A percentile compares a stretch with the other conserved stretches of the same genome.
Conservation (phyloP, 2,888 invertebrate species). For the Lycia hirtaria region DNA sequence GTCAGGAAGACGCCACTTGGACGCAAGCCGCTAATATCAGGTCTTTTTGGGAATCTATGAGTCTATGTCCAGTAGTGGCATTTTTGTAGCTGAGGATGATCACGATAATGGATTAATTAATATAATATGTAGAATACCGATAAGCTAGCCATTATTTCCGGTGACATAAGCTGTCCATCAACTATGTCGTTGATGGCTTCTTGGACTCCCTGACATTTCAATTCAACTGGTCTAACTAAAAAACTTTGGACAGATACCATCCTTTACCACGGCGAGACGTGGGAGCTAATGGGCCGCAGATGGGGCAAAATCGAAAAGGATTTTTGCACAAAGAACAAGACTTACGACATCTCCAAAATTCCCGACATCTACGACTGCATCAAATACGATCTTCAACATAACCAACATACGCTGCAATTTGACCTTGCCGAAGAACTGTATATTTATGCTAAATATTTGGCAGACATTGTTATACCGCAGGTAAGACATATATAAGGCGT, state of each 20-base stretch:
- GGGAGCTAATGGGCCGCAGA: slow-evolving; percentile 98
- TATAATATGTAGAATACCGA: too few species aligned
- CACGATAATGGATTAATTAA: too few species aligned
- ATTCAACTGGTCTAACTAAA: not conserved
- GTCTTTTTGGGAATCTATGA: too few species aligned
- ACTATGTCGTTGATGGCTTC: too few species aligned
- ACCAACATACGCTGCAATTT: slow-evolving; percentile 97
- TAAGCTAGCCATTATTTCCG: too few species aligned
- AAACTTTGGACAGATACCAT: slow-evolving; percentile 88
- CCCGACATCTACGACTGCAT: slow-evolving; percentile 99
- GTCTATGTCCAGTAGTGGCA: too few species aligned
- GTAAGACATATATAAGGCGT: slow-evolving; percentile 80
- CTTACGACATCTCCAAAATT: slow-evolving; percentile 99
- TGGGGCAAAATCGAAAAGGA: slow-evolving; percentile 99
- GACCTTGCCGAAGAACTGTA: slow-evolving; percentile 97
- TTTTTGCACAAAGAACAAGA: slow-evolving; percentile 96
- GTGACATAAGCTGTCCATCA: too few species aligned
- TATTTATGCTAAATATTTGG: slow-evolving; percentile 97
- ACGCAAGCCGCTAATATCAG: too few species aligned
- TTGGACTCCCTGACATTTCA: too few species aligned
- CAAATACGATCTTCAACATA: slow-evolving; percentile 99
- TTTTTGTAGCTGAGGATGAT: too few species aligned
- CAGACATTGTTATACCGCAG: slow-evolving; percentile 99
- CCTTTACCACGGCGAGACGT: slow-evolving; percentile 98
- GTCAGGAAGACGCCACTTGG: too few species aligned